A percentile compares a stretch with the other conserved stretches of the same genome.
phyloP scores from a whole-genome alignment of 2,113 vertebrate genomes.

The Neolamprologus sp. region DNA sequence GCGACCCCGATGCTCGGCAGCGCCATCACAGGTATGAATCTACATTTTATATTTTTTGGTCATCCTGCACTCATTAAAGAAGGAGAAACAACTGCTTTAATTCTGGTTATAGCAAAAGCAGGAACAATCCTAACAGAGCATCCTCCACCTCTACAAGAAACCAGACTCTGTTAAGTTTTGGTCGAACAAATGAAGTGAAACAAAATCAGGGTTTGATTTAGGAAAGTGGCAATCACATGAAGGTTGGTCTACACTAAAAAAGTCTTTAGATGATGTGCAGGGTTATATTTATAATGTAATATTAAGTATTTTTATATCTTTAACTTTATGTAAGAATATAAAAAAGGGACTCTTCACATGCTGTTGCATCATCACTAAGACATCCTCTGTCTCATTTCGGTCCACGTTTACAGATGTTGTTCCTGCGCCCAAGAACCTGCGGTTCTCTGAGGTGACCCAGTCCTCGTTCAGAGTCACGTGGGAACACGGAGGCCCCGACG shows the following conservation, averaged over 20 bases:
- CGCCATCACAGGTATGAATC: conserved; percentile 74
- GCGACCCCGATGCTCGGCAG: conserved; percentile 67
- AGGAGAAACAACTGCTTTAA: neutral
- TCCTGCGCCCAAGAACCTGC: conserved; percentile 85
- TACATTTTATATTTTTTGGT: neutral
- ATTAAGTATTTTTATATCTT: neutral
- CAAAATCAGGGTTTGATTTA: neutral
- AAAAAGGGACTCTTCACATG: neutral
- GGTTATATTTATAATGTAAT: neutral
- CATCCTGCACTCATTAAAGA: neutral
- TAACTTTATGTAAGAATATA: neutral
- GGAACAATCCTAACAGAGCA: neutral
- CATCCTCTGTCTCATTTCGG: neutral
- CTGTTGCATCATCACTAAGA: neutral
- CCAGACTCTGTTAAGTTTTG: neutral
- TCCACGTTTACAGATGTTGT: conserved; percentile 71
- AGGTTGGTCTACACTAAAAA: neutral
- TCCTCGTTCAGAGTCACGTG: conserved; percentile 85
- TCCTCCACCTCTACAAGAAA: neutral
- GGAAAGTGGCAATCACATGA: neutral
- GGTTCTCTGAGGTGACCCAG: conserved; percentile 79
- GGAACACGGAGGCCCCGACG: conserved; percentile 90
- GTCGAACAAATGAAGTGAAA: neutral
- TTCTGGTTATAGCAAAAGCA: neutral
- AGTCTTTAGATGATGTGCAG: neutral